phyloP scores from a whole-genome alignment of 2,888 invertebrate genomes.

The Pachymerium ferrugineum region DNA sequence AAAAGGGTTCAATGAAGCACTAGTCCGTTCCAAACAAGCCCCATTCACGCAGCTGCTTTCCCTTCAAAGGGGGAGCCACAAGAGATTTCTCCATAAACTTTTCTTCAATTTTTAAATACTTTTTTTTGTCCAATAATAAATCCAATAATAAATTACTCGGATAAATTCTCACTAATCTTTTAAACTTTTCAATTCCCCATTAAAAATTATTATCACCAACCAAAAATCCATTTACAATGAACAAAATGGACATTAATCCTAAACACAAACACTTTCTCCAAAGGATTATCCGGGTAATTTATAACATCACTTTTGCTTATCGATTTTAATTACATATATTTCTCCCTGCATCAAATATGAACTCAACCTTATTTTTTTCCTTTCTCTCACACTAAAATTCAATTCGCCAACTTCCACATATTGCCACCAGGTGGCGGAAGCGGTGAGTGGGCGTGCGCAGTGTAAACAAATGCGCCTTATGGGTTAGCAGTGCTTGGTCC shows the following conservation, averaged over 20 bases:
- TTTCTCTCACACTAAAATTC: background rate
- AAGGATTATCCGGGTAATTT: background rate
- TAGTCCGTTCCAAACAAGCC: background rate
- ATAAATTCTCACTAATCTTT: background rate
- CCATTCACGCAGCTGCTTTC: background rate
- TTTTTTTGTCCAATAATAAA: background rate
- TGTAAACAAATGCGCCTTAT: background rate
- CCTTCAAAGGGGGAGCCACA: background rate
- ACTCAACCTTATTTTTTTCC: background rate
- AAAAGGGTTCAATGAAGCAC: background rate
- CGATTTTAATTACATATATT: background rate
- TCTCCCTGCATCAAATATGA: background rate
- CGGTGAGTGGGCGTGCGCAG: background rate
- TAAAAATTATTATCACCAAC: background rate
- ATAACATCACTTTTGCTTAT: constrained; percentile 4
- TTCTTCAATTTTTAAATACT: background rate
- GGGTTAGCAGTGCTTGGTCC: background rate
- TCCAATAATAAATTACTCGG: background rate
- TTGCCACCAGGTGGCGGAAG: background rate
- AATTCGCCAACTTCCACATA: background rate
- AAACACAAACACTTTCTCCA: constrained; percentile 3
- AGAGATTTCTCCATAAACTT: background rate
- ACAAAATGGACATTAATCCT: background rate
- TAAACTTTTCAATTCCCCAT: background rate
- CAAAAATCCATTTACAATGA: background rate